These are phyloP conservation scores for Arbacia lixula DNA, from an alignment of 53 echinoderm and acorn worm genomes.

Conservation along the genomic window DNA sequence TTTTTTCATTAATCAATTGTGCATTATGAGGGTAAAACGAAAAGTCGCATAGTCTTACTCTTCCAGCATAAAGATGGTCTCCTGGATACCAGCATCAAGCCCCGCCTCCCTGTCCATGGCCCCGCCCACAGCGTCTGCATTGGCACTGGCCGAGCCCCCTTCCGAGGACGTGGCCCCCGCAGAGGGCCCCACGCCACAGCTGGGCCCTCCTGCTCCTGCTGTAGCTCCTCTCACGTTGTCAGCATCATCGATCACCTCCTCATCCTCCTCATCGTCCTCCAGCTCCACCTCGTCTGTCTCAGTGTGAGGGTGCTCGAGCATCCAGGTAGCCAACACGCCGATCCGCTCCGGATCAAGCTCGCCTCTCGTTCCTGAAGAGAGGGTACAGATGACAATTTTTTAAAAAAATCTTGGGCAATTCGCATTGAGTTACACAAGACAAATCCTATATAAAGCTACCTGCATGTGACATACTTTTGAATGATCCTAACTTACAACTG, in stretches of 20 bases:
- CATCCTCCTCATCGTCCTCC: conserved; percentile 37
- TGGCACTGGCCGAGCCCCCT: background rate
- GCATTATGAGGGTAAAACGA: no score
- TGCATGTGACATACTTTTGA: no score
- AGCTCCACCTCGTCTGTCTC: conserved; percentile 74
- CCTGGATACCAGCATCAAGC: conserved; percentile 51
- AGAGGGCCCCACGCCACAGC: background rate
- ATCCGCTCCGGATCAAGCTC: conserved; percentile 93
- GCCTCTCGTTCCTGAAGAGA: conserved; percentile 74
- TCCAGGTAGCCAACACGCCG: conserved; percentile 92
- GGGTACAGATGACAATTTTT: background rate
- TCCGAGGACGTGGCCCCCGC: conserved; percentile 2
- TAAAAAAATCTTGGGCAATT: background rate
- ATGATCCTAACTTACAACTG: no score
- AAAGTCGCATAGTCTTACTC: conserved; percentile 12
- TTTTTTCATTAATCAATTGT: no score
- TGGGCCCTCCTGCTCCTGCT: background rate
- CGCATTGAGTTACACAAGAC: no score
- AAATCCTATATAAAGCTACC: no score
- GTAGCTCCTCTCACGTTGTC: conserved; percentile 41
- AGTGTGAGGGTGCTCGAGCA: conserved; percentile 92
- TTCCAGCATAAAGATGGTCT: conserved; percentile 51
- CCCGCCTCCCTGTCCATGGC: conserved; percentile 15
- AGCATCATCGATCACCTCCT: conserved; percentile 74
- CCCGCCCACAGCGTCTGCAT: conserved; percentile 2